Base-by-base conservation (phyloP, 1,140 invertebrate genomes). In the Drosophila auraria region DNA sequence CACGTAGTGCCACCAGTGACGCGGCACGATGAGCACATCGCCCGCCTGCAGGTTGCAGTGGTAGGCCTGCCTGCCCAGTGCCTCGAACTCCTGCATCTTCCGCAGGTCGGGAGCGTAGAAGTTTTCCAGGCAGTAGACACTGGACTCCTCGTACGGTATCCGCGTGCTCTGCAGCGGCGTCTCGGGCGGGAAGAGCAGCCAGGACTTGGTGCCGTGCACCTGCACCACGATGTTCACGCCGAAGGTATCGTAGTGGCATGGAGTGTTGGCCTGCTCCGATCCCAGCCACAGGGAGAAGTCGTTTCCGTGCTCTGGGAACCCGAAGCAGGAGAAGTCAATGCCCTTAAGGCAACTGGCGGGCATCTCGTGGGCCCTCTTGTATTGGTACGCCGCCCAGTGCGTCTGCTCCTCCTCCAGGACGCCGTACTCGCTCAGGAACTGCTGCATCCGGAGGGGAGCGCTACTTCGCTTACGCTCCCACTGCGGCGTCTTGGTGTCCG, bases 1-100 rank as follows among this genome's bases (percentile, higher is more conserved):
- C 6, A 99, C 98, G 94, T 97, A 98, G 94, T 99, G 98, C 98
- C 98, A 99, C 98, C 98, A 99, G 58, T 97, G 96, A 78, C 95
- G 94, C 9, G 98, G 98, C 2, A 99, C 96, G 90, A 97, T 95
- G 11, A 99, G 93, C 7, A 98, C 96, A 94, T 99, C 97, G 3
- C 97, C 98, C 9, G 97, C 95, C 53, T 96, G 94, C 33, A 99
- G 93, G 23, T 93, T 94, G 20, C 97, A 94, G 36, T 94, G 93
- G 93, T 94, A 94, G 66, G 74, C 84, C 17, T 80, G 66, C 2
- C 9, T 5, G 12, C 77, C 45, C 6, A 84, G 71, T 15, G 75
- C 45, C 17, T 76, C 50, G 1, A 79, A 74, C 7, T 65, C 40
- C 6, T 23, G 15, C 1, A 82, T 47, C 45, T 62, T 74, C 2